Base-by-base conservation (phyloP, 2,888 invertebrate species). In the Gisinianus flammeolus region DNA sequence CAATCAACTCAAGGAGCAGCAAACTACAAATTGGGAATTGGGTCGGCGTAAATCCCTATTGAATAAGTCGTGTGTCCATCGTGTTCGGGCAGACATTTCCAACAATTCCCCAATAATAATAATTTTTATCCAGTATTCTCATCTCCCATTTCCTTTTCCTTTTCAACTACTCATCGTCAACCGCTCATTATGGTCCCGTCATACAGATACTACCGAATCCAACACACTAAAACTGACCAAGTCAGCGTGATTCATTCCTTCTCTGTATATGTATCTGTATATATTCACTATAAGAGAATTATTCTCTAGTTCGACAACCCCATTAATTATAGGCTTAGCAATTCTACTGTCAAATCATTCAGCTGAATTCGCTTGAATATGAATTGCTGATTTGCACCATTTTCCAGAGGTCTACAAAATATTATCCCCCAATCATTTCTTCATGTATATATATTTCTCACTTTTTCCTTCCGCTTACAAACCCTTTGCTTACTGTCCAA, bases 101-200 rank as follows among this genome's bases (percentile, higher is more conserved):
- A 67, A 66, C 70, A 77, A 78, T 68, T 73, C 72, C 71, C 72
- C 64, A 79, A 79, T 75, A 75, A 79, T 79, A 44, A 44, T 44
- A 44, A 44, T 6, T 44, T 44, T 44, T 44, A 44, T 12, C 44
- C 44, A 44, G 71, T 75, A 75, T 75, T 79, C 75, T 75, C 33
- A 75, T 74, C 75, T 75, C 78, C 79, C 71, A 79, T 79, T 75
- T 75, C 70, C 71, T 69, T 75, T 75, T 71, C 68, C 70, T 75
- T 67, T 67, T 62, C 70, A 69, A 68, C 66, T 67, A 35, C 66
- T 73, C 72, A 67, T 77, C 78, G 19, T 54, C 67, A 58, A 35
- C 73, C 35, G 73, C 68, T 67, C 70, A 70, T 78, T 72, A 73
- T 71, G 33, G 52, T 58, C 58, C 35, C 71, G n/a, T 67, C 31